Base-by-base conservation (phyloP, 2,888 invertebrate species). In the Molanna angustata region DNA sequence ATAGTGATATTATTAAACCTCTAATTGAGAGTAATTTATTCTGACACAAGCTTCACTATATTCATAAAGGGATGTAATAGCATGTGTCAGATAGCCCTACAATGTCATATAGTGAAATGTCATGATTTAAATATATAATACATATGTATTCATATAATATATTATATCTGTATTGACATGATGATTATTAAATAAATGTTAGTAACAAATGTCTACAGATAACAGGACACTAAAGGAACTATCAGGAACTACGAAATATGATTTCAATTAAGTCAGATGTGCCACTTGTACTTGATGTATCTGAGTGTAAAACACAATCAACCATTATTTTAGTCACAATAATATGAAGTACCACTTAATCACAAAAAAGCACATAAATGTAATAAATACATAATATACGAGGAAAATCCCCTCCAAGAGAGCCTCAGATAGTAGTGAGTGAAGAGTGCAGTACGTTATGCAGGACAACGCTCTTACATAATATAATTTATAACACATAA, bases 361-460 rank as follows among this genome's bases (percentile, higher is more conserved):
- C 47, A 56, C 51, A 52, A 56, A 44, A 49, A 59, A 58, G 58
- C 58, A 56, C 56, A 59, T 43, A 58, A 47, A 32, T 44, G 53
- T 42, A 32, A 42, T 41, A 44, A 39, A n/a, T n/a, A n/a, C n/a
- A n/a, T n/a, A n/a, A n/a, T 33, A 21, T 46, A 49, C 35, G 33
- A 49, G 41, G 54, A 44, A 55, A 56, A 50, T 41, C 54, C 52
- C 58, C 52, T 52, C 52, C 54, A 52, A 58, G 32, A 52, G 39
- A 56, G 40, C 43, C 49, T 49, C 43, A 49, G 48, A 51, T 51
- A 47, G 54, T 55, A 58, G 56, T 58, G 56, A 54, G 50, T 47
- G 54, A 50, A 56, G 50, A 53, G 59, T 56, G 59, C 59, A 54
- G 58, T 56, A 58, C 33, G 22, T 48, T 58, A 59, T 57, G 55